Base-by-base conservation (phyloP, 1,140 invertebrate genomes). In the Saccostrea glomerata region DNA sequence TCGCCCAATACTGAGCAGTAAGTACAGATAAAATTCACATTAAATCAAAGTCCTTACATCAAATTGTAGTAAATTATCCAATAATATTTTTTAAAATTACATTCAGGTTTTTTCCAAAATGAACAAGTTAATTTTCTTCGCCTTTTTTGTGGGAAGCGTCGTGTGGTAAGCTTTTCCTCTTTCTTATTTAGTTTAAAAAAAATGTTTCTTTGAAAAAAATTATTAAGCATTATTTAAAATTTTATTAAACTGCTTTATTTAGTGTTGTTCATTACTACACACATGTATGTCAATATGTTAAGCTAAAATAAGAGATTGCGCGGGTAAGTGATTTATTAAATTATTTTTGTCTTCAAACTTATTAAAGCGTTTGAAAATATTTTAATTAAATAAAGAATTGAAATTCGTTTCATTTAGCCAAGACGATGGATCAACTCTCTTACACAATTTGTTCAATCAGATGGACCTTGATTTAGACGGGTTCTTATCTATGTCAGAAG, bases 381-480 rank as follows among this genome's bases (percentile, higher is more conserved):
- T 36, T 36, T 36, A 36, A 36, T 36, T 36, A 36, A 36, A 36
- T 36, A 36, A 36, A 36, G 30, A 36, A 36, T 36, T 36, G 30
- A 60, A 17, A 13, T 60, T 60, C 13, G 15, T 23, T 13, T 73
- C 25, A 2, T 13, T 25, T 25, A 73, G 66, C 23, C 66, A 73
- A 13, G 25, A 73, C 25, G 66, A 73, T 30, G 66, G 66, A 12
- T 73, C 66, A 3, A 73, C 66, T 30, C 23, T 73, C 12, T 25
- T 73, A 25, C 66, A 73, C 66, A 73, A 73, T 30, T 23, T 73
- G 23, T 73, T 73, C 25, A 73, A 73, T 13, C 66, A 73, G 25
- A 73, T 73, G 66, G 66, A 73, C 66, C 7, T 25, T 11, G 23
- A 73, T 73, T 25, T 73, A 30, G 25, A 73, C 25, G 66, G 66